Evolutionary conservation across 2,888 invertebrate species (phyloP).

Genomic region (Rhamphomyia laevipes): DNA sequence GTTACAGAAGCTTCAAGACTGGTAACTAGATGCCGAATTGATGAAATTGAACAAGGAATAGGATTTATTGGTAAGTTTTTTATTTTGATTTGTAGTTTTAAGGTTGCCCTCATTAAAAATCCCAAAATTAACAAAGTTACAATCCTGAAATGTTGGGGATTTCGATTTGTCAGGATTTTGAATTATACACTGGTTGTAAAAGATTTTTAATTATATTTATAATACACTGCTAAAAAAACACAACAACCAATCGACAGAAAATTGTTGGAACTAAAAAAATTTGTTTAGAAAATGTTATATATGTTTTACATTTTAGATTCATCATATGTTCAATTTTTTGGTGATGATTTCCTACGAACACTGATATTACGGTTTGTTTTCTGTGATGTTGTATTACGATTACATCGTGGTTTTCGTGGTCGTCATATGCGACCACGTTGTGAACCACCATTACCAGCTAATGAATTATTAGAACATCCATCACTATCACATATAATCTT

Average conservation of each 20-base stretch:
- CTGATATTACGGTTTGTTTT: slow-evolving; percentile 83
- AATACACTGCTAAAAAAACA: too few relatives aligned
- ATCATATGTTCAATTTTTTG: slow-evolving; percentile 74
- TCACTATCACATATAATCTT: slow-evolving; percentile 65
- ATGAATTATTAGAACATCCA: slow-evolving; percentile 76
- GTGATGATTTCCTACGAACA: slow-evolving; percentile 87
- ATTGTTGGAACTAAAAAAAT: too few relatives aligned
- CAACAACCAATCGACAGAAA: too few relatives aligned
- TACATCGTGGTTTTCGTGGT: slow-evolving; percentile 76
- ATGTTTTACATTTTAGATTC: slow-evolving; percentile 43
- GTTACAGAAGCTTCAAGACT: slow-evolving; percentile 78
- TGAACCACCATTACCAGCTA: slow-evolving; percentile 76
- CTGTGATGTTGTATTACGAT: slow-evolving; percentile 79
- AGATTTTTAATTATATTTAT: too few relatives aligned
- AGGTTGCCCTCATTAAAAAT: too few relatives aligned
- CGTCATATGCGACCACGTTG: slow-evolving; percentile 77
- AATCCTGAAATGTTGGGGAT: too few relatives aligned
- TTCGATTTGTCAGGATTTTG: too few relatives aligned
- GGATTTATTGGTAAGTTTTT: slow-evolving; percentile 33
- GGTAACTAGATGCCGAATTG: slow-evolving; percentile 68
- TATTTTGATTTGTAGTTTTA: too few relatives aligned
- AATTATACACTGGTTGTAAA: too few relatives aligned
- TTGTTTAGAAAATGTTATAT: background rate
- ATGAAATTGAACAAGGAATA: slow-evolving; percentile 46
- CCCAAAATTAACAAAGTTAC: too few relatives aligned